These are phyloP conservation scores for Enteromius anoplus DNA, from an alignment of 2,797 vertebrate genomes.

Conservation along the genomic window DNA sequence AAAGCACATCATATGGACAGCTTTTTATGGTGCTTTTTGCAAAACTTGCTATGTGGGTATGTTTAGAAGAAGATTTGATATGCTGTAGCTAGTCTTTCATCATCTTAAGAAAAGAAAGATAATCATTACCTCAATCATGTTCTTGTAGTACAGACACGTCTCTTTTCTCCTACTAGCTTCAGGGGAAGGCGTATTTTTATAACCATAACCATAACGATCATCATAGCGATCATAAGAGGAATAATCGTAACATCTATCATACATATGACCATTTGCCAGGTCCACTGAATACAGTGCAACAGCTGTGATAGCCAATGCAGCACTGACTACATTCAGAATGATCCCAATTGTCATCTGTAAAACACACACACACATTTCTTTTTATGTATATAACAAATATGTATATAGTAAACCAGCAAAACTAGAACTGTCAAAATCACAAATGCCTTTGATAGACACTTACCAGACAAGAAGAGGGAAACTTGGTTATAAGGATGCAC, in stretches of 20 bases:
- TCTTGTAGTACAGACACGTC: not conserved
- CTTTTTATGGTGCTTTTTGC: not conserved
- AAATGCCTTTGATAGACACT: constrained; percentile 54
- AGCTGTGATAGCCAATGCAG: constrained; percentile 62
- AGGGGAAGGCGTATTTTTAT: accelerated
- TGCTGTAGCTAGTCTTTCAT: not conserved
- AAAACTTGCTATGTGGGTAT: not conserved
- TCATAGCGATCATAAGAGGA: too few relatives aligned
- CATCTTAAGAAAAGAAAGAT: not conserved
- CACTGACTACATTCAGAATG: constrained; percentile 63
- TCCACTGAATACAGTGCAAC: constrained; percentile 60
- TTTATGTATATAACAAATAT: too few relatives aligned
- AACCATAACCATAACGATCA: accelerated
- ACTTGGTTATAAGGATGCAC: constrained; percentile 69
- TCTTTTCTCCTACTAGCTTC: not conserved
- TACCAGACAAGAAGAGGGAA: constrained; percentile 73
- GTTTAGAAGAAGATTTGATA: not conserved
- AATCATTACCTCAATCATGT: not conserved
- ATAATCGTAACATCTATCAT: too few relatives aligned
- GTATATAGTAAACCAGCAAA: too few relatives aligned
- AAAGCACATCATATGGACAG: not conserved
- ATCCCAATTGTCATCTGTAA: too few relatives aligned
- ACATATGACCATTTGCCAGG: not conserved
- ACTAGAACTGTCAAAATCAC: not conserved
- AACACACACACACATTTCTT: too few relatives aligned